Evolutionary conservation across 2,797 vertebrate species (phyloP).

Genomic region (Hozukius guyotensis): DNA sequence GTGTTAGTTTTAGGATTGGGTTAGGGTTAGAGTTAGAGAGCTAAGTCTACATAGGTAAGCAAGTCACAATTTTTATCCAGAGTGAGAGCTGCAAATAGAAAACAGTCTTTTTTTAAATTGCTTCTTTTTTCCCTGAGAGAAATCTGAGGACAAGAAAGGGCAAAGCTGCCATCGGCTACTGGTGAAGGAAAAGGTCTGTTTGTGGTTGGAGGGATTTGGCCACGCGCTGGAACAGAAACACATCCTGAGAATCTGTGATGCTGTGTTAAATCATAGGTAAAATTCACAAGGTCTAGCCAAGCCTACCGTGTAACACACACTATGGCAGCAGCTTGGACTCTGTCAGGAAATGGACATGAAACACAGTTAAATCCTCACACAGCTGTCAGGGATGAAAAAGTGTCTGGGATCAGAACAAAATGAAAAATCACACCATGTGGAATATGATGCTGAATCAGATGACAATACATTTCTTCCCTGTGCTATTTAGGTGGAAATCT

Average conservation of each 20-base stretch:
- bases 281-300: conserved; percentile 16
- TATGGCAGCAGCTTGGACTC: conserved; percentile 35
- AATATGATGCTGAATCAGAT: conserved; percentile 23
- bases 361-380: conserved; percentile 26
- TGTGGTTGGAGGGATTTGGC: conserved; percentile 1
- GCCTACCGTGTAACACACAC: conserved; percentile 41
- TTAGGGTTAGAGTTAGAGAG: background rate
- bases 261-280: conserved; percentile 32
- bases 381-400: background rate
- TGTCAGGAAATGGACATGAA: conserved; percentile 34
- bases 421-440: conserved; percentile 6
- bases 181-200: background rate
- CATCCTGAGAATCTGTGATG: conserved; percentile 7
- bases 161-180: background rate
- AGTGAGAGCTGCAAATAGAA: background rate
- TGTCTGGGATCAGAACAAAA: background rate
- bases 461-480: conserved; percentile 10
- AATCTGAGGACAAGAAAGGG: background rate
- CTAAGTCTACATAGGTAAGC: background rate
- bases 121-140: background rate
- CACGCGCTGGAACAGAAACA: background rate
- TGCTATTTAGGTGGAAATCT: conserved; percentile 3
- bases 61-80: background rate
- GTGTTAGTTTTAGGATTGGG: background rate
- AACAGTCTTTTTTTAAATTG: background rate